Evolutionary conservation across 2,888 invertebrate genomes (phyloP), one percentile per base, ranked within the genome.

Genomic region (Tenthredo distinguenda): DNA sequence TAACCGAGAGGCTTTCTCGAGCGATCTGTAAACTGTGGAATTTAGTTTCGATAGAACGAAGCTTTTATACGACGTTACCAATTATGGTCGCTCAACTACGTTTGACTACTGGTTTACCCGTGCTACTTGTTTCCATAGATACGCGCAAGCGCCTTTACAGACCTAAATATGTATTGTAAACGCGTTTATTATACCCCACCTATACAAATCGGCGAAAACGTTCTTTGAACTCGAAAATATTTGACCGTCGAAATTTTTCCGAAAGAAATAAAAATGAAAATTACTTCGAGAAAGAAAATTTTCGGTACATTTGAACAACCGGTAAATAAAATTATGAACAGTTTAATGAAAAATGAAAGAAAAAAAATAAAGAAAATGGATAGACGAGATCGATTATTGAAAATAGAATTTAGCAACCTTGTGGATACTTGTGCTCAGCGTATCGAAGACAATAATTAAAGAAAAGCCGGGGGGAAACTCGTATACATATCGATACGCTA

Each of bases 91-190:
- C 71, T 84, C 31, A 34, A 82, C 74, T 84, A 34, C 65, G 86
- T 88, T 87, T 84, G 74, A 84, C 87, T 85, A 84, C 86, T 85
- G 87, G 71, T 77, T 76, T 43, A 86, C 86, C 72, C 47, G 55
- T 85, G 86, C 85, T 86, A 85, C 86, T 87, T 86, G 87, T 88
- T 43, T 86, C 85, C 87, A 88, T 87, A 87, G 88, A 85, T 86
- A 89, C 89, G 89, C 86, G 87, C 77, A 79, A 81, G 89, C 88
- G 89, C 62, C 62, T 55, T n/a, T 55, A 7, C 7, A 18, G 7
- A 18, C 1, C 18, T 7, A 55, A 18, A n/a, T 55, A 55, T n/a
- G 55, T 55, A 55, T 55, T 18, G n/a, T n/a, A 55, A n/a, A 55
- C 55, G n/a, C n/a, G 7, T 50, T 50, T 18, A n/a, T 18, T 55